Conservation (phyloP, 2,113 vertebrate genomes). For the Paralichthys olivaceus region DNA sequence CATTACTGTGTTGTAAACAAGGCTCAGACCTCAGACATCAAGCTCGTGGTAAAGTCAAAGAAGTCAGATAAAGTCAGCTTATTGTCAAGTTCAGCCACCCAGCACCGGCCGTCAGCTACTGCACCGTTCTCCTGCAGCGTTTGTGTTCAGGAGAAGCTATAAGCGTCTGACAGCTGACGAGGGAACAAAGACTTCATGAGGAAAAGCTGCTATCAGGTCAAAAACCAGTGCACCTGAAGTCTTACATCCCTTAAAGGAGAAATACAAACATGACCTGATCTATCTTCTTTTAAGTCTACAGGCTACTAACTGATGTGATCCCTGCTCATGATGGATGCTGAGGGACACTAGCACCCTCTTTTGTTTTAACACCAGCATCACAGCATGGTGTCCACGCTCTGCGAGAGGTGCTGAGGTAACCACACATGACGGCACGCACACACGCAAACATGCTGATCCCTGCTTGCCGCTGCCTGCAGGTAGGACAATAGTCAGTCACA, state of each 20-base stretch:
- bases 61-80: slow-evolving; percentile 52
- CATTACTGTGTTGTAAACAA: slow-evolving; percentile 50
- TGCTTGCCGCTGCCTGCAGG: slow-evolving; percentile 40
- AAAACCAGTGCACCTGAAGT: slow-evolving; percentile 63
- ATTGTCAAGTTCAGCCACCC: slow-evolving; percentile 24
- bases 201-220: slow-evolving; percentile 42
- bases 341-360: slow-evolving; percentile 70
- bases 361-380: slow-evolving; percentile 65
- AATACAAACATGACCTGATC: slow-evolving; percentile 57
- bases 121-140: slow-evolving; percentile 37
- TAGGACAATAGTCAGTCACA: slow-evolving; percentile 40
- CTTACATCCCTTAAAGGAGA: slow-evolving; percentile 53
- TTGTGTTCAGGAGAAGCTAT: slow-evolving; percentile 28
- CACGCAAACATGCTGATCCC: slow-evolving; percentile 66
- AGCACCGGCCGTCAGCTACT: slow-evolving; percentile 22
- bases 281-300: slow-evolving; percentile 52
- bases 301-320: slow-evolving; percentile 42
- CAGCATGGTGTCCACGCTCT: slow-evolving; percentile 50
- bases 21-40: slow-evolving; percentile 51
- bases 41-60: slow-evolving; percentile 49
- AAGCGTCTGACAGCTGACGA: slow-evolving; percentile 18
- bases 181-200: not conserved
- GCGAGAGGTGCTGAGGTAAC: slow-evolving; percentile 75
- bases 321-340: slow-evolving; percentile 62
- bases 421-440: slow-evolving; percentile 70